Conservation (phyloP, 2,888 invertebrate genomes). For the Vanessa cardui region DNA sequence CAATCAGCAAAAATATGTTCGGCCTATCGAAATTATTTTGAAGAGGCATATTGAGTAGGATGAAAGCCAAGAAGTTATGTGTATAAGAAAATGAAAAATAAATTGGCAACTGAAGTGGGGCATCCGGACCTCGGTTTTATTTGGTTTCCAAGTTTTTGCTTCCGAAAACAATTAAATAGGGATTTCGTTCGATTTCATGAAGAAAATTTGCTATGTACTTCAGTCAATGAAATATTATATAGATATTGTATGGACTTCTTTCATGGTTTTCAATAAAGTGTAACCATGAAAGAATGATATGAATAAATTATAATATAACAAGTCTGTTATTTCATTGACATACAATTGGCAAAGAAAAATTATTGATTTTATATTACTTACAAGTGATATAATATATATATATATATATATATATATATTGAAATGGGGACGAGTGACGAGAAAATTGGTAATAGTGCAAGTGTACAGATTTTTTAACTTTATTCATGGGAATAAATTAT, state of each 20-base stretch:
- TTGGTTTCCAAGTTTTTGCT: constrained; percentile 31
- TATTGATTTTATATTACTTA: too few relatives aligned
- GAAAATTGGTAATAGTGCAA: too few relatives aligned
- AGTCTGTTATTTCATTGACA: too few relatives aligned
- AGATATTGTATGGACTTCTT: background rate
- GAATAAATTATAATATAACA: too few relatives aligned
- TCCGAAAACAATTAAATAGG: constrained; percentile 47
- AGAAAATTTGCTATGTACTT: constrained; percentile 29
- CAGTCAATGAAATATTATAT: constrained; percentile 18
- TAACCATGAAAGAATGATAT: too few relatives aligned
- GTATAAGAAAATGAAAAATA: constrained; percentile 59
- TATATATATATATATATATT: too few relatives aligned
- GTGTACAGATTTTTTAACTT: too few relatives aligned
- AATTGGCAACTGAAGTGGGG: constrained; percentile 25
- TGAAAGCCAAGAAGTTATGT: constrained; percentile 59
- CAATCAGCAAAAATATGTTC: constrained; percentile 38
- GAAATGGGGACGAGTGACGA: too few relatives aligned
- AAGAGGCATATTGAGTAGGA: constrained; percentile 60
- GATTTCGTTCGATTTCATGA: constrained; percentile 28
- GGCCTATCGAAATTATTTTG: constrained; percentile 51
- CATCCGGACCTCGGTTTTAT: constrained; percentile 26
- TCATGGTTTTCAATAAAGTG: background rate
- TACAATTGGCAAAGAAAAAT: too few relatives aligned
- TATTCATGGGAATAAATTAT: too few relatives aligned
- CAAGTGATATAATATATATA: too few relatives aligned